Evolutionary conservation across 2,113 vertebrate species (phyloP), one percentile per base, ranked within the genome.

Genomic region (Eubucco bourcierii): DNA sequence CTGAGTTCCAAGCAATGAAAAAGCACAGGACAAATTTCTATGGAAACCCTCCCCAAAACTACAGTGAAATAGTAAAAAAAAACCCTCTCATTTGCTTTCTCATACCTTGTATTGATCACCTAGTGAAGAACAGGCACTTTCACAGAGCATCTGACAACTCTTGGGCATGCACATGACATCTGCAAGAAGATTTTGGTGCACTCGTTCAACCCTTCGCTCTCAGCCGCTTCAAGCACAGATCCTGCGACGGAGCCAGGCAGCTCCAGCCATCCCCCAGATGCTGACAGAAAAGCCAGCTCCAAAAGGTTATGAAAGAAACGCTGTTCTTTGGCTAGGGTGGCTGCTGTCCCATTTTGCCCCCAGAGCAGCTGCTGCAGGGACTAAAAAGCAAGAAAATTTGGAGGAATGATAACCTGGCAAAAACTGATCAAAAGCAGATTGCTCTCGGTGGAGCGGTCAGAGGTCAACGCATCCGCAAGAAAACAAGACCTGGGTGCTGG

Each of bases 401-500:
- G 85, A 93, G 95, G 94, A 93, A 67, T 2, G 15, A 84, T 88
- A 76, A 95, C 64, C 83, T 93, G 93, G 75, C 58, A 65, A 76
- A 65, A 76, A 92, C 82, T 7, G 61, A 95, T 83, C 79, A 74
- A 80, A 88, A 95, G 87, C 67, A 21, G 93, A 87, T 39, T 59
- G 91, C 60, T 85, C 93, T 76, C 94, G 24, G 68, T 70, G 91
- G 87, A 96, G 93, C 95, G 95, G 90, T 63, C 53, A 52, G 29
- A 52, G 88, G 33, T 16, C 65, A 31, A 13, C 10, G 81, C 75
- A 84, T 46, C 95, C 95, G 80, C 88, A 90, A 80, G 60, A 92
- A 95, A 95, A 95, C 77, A 78, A 13, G 52, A 91, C 88, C 88
- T 71, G 92, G 92, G 91, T 93, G 94, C 94, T 96, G 85, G 44